These are phyloP conservation scores for Gorsachius goisagi DNA, from an alignment of 2,113 vertebrate genomes.

Conservation along the genomic window DNA sequence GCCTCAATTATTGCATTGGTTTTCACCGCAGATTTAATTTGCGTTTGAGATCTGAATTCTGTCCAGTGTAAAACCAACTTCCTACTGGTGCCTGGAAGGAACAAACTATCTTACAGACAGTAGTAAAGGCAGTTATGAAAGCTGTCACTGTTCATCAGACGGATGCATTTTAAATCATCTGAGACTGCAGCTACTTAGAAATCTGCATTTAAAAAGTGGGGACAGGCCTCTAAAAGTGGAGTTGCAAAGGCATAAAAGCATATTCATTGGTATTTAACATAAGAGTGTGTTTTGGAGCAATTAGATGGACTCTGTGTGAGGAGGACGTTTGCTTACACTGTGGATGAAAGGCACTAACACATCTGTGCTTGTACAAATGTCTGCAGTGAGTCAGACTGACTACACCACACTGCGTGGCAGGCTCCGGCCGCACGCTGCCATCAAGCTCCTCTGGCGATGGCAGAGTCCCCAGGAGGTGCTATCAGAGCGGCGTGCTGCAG, in stretches of 20 bases:
- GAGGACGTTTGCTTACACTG: background rate
- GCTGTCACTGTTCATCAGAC: background rate
- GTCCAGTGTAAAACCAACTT: background rate
- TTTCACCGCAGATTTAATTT: slow-evolving; percentile 17
- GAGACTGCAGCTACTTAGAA: background rate
- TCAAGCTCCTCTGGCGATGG: background rate
- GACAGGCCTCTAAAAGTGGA: background rate
- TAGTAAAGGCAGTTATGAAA: background rate
- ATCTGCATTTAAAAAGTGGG: background rate
- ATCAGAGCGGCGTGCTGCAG: accelerated
- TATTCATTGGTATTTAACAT: accelerated
- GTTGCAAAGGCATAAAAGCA: background rate
- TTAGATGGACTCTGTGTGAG: background rate
- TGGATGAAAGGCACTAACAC: background rate
- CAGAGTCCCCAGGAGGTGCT: background rate
- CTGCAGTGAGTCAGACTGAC: background rate
- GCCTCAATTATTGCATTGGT: background rate
- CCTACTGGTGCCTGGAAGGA: background rate
- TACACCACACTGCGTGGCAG: background rate
- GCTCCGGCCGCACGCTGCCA: accelerated
- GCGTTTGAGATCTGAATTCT: background rate
- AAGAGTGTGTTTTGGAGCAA: background rate
- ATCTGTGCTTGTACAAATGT: background rate
- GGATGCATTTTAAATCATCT: background rate
- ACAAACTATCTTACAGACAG: background rate